phyloP scores from a whole-genome alignment of 1,140 invertebrate species.

The Drosophila micromelanica region DNA sequence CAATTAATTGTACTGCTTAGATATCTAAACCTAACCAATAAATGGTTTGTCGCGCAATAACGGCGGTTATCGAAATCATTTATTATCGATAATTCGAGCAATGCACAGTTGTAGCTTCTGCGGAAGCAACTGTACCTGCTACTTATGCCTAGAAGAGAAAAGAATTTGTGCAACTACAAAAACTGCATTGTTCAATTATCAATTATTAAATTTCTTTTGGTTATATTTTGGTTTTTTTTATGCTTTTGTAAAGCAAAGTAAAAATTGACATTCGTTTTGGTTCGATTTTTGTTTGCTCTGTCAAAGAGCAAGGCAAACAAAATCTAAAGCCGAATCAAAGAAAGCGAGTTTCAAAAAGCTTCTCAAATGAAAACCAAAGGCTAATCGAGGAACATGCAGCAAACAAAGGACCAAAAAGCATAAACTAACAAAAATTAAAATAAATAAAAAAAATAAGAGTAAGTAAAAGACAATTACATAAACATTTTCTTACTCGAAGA shows the following conservation, averaged over 20 bases:
- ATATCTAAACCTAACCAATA: slow-evolving; percentile 43
- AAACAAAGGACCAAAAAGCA: slow-evolving; percentile 48
- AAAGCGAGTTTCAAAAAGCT: slow-evolving; percentile 51
- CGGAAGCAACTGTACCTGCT: slow-evolving; percentile 41
- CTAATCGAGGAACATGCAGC: slow-evolving; percentile 53
- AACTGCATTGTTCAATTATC: slow-evolving; percentile 17
- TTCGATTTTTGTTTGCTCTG: slow-evolving; percentile 32
- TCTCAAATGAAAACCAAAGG: slow-evolving; percentile 30
- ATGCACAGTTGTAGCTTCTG: slow-evolving; percentile 9
- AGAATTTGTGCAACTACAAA: slow-evolving; percentile 49
- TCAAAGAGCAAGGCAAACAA: slow-evolving; percentile 7
- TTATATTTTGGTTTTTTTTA: slow-evolving; percentile 12
- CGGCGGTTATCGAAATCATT: slow-evolving; percentile 11
- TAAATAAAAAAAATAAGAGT: slow-evolving; percentile 7
- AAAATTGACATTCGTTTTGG: slow-evolving; percentile 78
- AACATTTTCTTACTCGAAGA: slow-evolving; percentile 45
- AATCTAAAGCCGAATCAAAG: slow-evolving; percentile 38
- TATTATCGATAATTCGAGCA: slow-evolving; percentile 36
- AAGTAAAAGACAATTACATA: slow-evolving; percentile 12
- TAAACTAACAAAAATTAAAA: slow-evolving; percentile 22
- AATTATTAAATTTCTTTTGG: neutral
- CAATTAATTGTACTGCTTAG: slow-evolving; percentile 52
- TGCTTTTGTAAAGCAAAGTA: slow-evolving; percentile 21
- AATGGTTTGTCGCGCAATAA: slow-evolving; percentile 1
- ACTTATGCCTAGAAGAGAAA: slow-evolving; percentile 37